Conservation (phyloP, 2,888 invertebrate genomes). For the Hyles lineata region DNA sequence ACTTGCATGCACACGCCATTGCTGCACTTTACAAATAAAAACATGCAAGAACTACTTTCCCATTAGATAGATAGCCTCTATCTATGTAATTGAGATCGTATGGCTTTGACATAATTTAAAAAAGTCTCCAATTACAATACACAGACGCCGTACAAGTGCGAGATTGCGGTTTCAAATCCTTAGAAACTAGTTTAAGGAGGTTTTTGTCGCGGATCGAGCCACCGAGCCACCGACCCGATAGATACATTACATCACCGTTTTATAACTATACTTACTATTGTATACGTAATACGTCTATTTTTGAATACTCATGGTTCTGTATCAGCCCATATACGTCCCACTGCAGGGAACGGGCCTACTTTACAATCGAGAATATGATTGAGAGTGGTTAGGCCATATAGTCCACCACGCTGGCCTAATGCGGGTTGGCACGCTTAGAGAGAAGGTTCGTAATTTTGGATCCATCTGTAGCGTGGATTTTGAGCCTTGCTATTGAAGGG, state of each 20-base stretch:
- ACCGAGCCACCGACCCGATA: background rate
- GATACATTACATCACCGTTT: background rate
- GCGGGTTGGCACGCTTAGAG: no score
- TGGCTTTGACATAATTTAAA: slow-evolving; percentile 24
- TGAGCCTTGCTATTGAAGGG: no score
- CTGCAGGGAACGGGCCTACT: no score
- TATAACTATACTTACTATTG: background rate
- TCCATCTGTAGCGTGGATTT: no score
- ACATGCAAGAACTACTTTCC: background rate
- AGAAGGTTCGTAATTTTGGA: no score
- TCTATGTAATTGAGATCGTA: slow-evolving; percentile 18
- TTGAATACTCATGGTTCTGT: no score
- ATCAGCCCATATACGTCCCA: no score
- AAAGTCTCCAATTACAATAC: slow-evolving; percentile 13
- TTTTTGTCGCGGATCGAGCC: slow-evolving; percentile 11
- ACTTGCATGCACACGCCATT: no score
- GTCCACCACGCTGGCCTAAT: no score
- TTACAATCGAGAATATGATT: no score
- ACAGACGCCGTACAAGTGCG: slow-evolving; percentile 23
- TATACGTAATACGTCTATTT: no score
- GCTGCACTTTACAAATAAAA: slow-evolving; percentile 27
- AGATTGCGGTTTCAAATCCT: slow-evolving; percentile 10
- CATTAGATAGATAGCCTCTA: background rate
- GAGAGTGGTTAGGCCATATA: no score
- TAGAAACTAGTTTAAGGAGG: background rate